These are phyloP conservation scores for Acanthopagrus latus DNA, from an alignment of 2,797 vertebrate species.

Conservation along the genomic window DNA sequence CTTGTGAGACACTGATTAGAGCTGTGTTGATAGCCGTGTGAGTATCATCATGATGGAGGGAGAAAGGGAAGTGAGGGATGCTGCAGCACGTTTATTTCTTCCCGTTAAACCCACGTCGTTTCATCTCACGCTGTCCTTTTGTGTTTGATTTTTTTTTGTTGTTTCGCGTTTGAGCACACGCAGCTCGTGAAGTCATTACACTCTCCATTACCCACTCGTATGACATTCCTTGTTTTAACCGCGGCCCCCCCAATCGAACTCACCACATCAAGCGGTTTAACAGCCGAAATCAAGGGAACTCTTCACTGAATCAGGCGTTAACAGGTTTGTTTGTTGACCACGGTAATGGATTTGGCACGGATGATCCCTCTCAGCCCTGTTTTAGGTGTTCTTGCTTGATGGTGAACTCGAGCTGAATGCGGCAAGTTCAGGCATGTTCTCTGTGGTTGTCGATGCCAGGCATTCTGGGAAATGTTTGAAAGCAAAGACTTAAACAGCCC, in stretches of 20 bases:
- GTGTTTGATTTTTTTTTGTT: background rate
- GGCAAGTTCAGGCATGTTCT: background rate
- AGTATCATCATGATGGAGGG: background rate
- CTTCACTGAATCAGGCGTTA: background rate
- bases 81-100: background rate
- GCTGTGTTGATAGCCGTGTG: background rate
- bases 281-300: constrained; percentile 3
- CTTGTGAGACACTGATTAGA: background rate
- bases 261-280: constrained; percentile 20
- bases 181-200: constrained; percentile 2
- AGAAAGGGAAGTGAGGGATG: background rate
- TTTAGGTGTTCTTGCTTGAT: background rate
- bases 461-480: background rate
- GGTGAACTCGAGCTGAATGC: background rate
- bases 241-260: background rate
- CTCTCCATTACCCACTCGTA: background rate
- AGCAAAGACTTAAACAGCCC: background rate
- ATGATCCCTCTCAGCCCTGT: background rate
- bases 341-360: background rate
- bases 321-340: constrained; percentile 15
- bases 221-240: background rate
- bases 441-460: background rate
- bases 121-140: background rate
- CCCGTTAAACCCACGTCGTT: background rate
- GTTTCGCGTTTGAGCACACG: background rate